A percentile compares a stretch with the other conserved stretches of the same genome.
These are phyloP conservation scores for Spea hammondii DNA, from an alignment of 2,797 vertebrate genomes.

Conservation along the genomic window DNA sequence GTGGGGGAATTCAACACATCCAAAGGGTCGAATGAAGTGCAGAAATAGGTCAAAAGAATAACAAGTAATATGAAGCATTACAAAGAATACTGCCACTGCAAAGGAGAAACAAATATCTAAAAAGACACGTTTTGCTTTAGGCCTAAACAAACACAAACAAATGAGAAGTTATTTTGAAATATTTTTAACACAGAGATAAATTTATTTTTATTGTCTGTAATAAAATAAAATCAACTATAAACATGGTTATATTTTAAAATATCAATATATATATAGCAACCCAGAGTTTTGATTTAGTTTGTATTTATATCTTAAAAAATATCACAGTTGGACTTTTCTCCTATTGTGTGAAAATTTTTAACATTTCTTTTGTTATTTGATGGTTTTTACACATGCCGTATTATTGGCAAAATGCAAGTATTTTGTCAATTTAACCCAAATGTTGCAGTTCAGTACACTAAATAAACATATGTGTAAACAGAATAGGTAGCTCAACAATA, in stretches of 20 bases:
- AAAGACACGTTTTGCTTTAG: slow-evolving; percentile 29
- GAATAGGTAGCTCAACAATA: too few species aligned
- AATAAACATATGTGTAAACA: too few species aligned
- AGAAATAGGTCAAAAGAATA: slow-evolving; percentile 32
- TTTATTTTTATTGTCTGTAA: neutral
- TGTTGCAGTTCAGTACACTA: too few species aligned
- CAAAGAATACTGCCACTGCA: slow-evolving; percentile 14
- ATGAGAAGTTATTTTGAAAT: slow-evolving; percentile 12
- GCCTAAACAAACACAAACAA: slow-evolving; percentile 28
- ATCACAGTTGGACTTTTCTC: too few species aligned
- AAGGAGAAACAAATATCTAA: slow-evolving; percentile 27
- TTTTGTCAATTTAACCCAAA: too few species aligned
- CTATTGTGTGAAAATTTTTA: too few species aligned
- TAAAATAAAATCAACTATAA: neutral
- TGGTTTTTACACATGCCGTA: too few species aligned
- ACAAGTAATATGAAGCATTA: slow-evolving; percentile 29
- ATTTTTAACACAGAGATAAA: slow-evolving; percentile 16
- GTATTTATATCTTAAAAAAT: too few species aligned
- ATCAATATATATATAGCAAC: too few species aligned
- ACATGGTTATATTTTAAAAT: neutral
- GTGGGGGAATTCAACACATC: slow-evolving; percentile 36
- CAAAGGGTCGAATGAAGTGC: slow-evolving; percentile 16
- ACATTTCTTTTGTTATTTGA: too few species aligned
- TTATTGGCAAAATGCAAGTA: too few species aligned
- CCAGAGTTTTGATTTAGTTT: too few species aligned